Evolutionary conservation across 1,140 invertebrate species (phyloP), one percentile per base, ranked within the genome.

Genomic region (Drosophila eugracilis): DNA sequence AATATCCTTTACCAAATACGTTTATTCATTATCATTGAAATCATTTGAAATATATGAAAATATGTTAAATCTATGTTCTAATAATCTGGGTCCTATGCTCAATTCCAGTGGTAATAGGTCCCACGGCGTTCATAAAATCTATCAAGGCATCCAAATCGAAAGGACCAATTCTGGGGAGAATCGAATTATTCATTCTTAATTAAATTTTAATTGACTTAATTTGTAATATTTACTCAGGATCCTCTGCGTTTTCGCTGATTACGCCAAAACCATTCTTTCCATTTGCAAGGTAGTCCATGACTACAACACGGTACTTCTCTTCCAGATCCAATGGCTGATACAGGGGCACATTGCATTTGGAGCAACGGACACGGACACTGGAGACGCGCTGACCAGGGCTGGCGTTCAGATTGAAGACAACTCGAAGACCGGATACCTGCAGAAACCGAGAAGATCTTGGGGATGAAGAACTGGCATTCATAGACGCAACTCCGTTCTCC

Each of bases 221-320:
- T 10, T 24, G 12, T 0, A 42, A 24, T 4, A n/a, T 49, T 66
- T 50, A 90, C 89, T 75, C 71, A 4, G 72, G 34, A 47, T 85
- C 74, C 15, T 59, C 42, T 22, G 71, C 89, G 48, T 91, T 66
- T 5, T 80, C 59, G 12, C 55, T 84, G 19, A 91, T 90, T 22
- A 93, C 91, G 37, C 89, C 78, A 70, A 92, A 93, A 0, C 94
- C 94, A 67, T 96, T 95, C 15, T 95, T 96, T 10, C 95, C 95
- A 4, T 92, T 90, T 1, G 94, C 92, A 22, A 96, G 84, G 80
- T 95, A 96, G 32, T 93, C 93, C 60, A 93, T 92, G 44, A 94
- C 92, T 4, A 94, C 92, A 0, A 96, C 85, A n/a, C 93, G 92
- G 91, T 96, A 97, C 55, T 92, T 91, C 47, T 91, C 69, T 10